These are phyloP conservation scores for Alsophila aescularia DNA, from an alignment of 2,888 invertebrate species.

Conservation along the genomic window DNA sequence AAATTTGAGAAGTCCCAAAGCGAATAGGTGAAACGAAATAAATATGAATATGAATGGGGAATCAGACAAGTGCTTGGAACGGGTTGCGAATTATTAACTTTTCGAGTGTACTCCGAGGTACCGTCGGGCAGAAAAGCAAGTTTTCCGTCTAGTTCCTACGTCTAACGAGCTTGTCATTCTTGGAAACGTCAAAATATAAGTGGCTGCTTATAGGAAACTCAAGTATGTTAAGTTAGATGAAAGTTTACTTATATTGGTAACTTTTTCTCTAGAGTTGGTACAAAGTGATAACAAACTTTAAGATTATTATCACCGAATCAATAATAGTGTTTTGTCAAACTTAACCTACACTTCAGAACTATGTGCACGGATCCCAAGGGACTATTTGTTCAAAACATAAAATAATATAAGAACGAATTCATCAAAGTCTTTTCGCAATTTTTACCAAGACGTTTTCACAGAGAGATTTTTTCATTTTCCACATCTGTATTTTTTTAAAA, in stretches of 20 bases:
- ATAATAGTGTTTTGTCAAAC: too few relatives aligned
- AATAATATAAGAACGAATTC: too few relatives aligned
- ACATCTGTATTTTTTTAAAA: too few relatives aligned
- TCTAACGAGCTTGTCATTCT: slow-evolving; percentile 69
- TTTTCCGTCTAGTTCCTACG: slow-evolving; percentile 51
- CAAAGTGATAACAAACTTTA: neutral
- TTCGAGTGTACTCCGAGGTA: slow-evolving; percentile 70
- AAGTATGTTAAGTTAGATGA: slow-evolving; percentile 19
- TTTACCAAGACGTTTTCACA: too few relatives aligned
- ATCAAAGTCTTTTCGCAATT: too few relatives aligned
- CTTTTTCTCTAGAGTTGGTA: neutral
- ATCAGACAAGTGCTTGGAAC: slow-evolving; percentile 74
- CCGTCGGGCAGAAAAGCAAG: slow-evolving; percentile 57
- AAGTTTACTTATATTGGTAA: too few relatives aligned
- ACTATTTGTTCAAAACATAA: too few relatives aligned
- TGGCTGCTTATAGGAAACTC: slow-evolving; percentile 30
- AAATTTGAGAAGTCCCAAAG: slow-evolving; percentile 69
- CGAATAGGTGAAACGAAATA: slow-evolving; percentile 81
- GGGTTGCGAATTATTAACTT: slow-evolving; percentile 82
- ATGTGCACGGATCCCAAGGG: too few relatives aligned
- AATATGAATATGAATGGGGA: slow-evolving; percentile 84
- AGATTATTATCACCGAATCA: too few relatives aligned
- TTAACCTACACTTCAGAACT: too few relatives aligned
- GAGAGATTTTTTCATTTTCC: too few relatives aligned
- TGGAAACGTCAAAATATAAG: slow-evolving; percentile 52